These are phyloP conservation scores for Toxostoma redivivum DNA, from an alignment of 2,113 vertebrate species.

Conservation along the genomic window DNA sequence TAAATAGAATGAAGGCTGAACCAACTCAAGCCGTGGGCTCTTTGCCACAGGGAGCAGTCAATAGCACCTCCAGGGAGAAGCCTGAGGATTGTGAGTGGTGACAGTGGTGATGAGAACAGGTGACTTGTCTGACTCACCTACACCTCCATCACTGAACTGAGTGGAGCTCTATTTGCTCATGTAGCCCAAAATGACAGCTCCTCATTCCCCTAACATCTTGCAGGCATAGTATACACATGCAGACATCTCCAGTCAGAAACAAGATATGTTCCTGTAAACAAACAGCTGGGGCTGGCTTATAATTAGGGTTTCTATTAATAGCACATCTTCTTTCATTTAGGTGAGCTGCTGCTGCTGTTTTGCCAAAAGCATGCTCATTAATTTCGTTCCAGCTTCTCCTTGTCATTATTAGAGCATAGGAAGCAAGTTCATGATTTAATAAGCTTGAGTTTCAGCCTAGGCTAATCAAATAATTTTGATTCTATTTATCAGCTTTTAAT, in stretches of 20 bases:
- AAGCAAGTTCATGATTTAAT: background rate
- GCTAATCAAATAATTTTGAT: background rate
- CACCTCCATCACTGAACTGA: background rate
- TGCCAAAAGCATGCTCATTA: background rate
- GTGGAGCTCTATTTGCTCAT: background rate
- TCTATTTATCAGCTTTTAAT: background rate
- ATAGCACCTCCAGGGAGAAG: background rate
- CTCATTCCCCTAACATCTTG: background rate
- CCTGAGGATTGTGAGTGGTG: background rate
- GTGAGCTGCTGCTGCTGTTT: background rate
- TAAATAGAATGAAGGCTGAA: background rate
- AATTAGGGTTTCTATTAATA: background rate
- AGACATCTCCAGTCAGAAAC: background rate
- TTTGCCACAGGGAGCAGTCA: background rate
- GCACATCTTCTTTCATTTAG: background rate
- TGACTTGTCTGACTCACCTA: background rate
- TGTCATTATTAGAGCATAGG: background rate
- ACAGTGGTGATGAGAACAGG: background rate
- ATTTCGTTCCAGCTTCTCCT: background rate
- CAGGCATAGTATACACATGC: background rate
- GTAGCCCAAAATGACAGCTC: background rate
- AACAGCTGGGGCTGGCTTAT: background rate
- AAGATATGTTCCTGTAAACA: background rate
- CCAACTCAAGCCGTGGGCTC: background rate
- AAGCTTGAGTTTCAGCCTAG: background rate